Evolutionary conservation across 2,113 vertebrate genomes (phyloP), one percentile per base, ranked within the genome.

Genomic region (Bombycilla garrulus): DNA sequence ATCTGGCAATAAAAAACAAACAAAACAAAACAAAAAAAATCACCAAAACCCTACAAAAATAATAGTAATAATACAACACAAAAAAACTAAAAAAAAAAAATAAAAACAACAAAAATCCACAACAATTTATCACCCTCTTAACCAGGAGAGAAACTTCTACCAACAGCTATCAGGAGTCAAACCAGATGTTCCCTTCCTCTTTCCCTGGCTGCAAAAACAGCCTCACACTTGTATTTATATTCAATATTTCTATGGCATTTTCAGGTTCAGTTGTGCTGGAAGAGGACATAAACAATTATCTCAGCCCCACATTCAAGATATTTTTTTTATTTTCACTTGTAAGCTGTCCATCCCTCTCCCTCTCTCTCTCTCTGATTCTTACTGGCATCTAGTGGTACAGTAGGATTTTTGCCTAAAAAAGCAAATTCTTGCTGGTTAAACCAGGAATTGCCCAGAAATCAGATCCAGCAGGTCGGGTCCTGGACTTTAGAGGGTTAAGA

Each of bases 401-500:
- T 6, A 42, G 13, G 24, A 50, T 13, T 53, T 89, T 50, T 48
- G 8, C 54, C 16, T 76, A 20, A 73, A 71, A 77, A 58, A 18
- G 20, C 6, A 42, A 33, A 29, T 78, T 58, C 60, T 71, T 56
- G 51, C 36, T 44, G 42, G 38, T 53, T 29, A 47, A 48, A 85
- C 5, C 5, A 88, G 54, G 45, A 91, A 70, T 8, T 5, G 6
- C 4, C 10, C 25, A 23, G 42, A 19, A 83, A 91, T 40, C 64
- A 86, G 80, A 89, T 16, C 4, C 58, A 73, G n/a, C 45, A 91
- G 72, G 12, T 64, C 45, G 90, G 72, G 12, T 64, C 45, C 80
- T 90, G 79, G 90, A 40, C 44, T 70, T 16, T 3, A 38, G 58
- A 86, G 93, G 87, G 95, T 95, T 96, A 97, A 97, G 31, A 72